Base-by-base conservation (phyloP, 2,888 invertebrate species). In the Pinctada fucata region DNA sequence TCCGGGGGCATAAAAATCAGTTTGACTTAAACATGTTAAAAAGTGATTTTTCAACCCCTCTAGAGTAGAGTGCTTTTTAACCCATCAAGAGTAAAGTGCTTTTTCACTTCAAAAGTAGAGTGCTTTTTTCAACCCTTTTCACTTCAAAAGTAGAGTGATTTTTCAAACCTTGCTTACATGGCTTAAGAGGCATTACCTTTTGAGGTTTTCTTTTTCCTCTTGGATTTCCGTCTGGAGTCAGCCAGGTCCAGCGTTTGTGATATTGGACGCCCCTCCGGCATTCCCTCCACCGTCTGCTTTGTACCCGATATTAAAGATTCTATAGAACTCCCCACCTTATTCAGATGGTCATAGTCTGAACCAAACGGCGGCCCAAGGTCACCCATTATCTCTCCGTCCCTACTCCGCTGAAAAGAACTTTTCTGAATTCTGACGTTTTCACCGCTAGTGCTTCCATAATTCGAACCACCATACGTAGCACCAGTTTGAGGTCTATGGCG, bases 141-240 rank as follows among this genome's bases (percentile, higher is more conserved):
- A 31, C 31, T 31, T 31, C 31, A 31, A 31, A 31, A 31, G 31
- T 31, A 31, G 31, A 58, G 13, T 58, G 58, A 58, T 10, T 10
- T 58, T 58, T 58, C 58, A 58, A 58, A 58, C 31, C 31, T 31
- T n/a, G n/a, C n/a, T n/a, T n/a, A n/a, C n/a, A n/a, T n/a, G n/a
- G n/a, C n/a, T n/a, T 58, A 58, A 58, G 58, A 13, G 6, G 13
- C 10, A 5, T 31, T 67, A 87, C 86, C 86, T 85, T 83, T 85
- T 31, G 79, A 70, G 48, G 79, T 75, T 76, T 87, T 88, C 76
- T 86, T 86, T 80, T 85, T 86, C 79, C 86, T 86, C 79, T 82
- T 85, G 76, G 79, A 84, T 67, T 82, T 84, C 4, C 70, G 76
- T 58, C 85, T 85, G 48, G 86, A 85, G 31, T 81, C 76, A 51